Conservation (phyloP, 2,797 vertebrate species). For the Zalophus californianus region DNA sequence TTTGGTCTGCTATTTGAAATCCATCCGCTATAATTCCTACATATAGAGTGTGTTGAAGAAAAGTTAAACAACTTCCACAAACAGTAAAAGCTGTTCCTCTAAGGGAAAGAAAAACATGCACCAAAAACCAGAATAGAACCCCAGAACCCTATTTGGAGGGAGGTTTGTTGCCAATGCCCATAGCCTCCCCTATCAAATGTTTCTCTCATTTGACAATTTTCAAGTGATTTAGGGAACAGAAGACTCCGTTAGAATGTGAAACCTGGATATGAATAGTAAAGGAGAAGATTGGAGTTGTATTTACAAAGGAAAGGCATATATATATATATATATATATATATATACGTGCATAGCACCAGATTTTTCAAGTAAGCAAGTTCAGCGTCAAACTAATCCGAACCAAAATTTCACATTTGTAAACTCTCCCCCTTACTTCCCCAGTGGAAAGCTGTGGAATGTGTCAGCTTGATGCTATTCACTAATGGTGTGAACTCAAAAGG, state of each 20-base stretch:
- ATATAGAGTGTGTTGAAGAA: neutral
- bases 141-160: neutral
- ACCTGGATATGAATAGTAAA: neutral
- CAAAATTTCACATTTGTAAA: conserved; percentile 64
- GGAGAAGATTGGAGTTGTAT: neutral
- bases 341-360: conserved; percentile 70
- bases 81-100: neutral
- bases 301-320: conserved; percentile 65
- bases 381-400: conserved; percentile 50
- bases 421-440: conserved; percentile 13
- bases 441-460: conserved; percentile 37
- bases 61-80: conserved; percentile 13
- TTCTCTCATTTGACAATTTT: conserved; percentile 38
- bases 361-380: conserved; percentile 78
- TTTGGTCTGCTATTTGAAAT: conserved; percentile 46
- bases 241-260: neutral
- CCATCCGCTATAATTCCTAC: conserved; percentile 2
- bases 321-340: neutral
- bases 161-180: neutral
- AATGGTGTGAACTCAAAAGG: neutral
- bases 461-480: conserved; percentile 34
- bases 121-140: neutral
- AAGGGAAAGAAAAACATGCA: neutral
- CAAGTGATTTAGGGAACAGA: neutral
- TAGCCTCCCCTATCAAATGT: neutral